Evolutionary conservation across 2,888 invertebrate genomes (phyloP), one percentile per base, ranked within the genome.

Genomic region (Brenthis daphne): DNA sequence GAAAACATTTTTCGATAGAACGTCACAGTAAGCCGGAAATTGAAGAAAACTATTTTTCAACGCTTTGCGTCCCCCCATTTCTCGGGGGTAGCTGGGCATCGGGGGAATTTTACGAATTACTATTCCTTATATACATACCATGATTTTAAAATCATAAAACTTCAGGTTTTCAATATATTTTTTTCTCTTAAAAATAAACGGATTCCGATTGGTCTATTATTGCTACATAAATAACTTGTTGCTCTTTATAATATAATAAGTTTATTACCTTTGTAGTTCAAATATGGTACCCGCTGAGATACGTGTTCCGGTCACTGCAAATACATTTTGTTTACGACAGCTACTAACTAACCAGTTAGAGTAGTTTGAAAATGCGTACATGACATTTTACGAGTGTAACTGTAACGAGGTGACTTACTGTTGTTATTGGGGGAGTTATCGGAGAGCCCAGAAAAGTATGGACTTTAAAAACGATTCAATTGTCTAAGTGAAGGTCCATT

Each of bases 371-470:
- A 72, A 82, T 79, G 85, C 86, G 85, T 84, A 83, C 82, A 84
- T 89, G 90, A 90, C 90, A 90, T 90, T 90, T 90, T 86, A 75
- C 73, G 67, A 73, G 72, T 69, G 85, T 86, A 90, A 87, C 86
- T 88, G 87, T 89, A 90, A 88, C 91, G 89, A 90, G 90, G 91
- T 85, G 86, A 84, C 80, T 82, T 84, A 86, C 85, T 82, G 84
- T 83, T 86, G 85, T 77, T 85, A 86, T 87, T 86, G 82, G 83
- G 80, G 37, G 84, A 83, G 84, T 86, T 82, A 85, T 82, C 81
- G 82, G 81, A 79, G 80, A 81, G 77, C 76, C 56, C 48, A 60
- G 48, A 63, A 14, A 67, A 60, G 50, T 55, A 60, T 68, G 65
- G 64, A 57, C 43, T 64, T 61, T 51, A 65, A 69, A 65, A 68